Conservation (phyloP, 1,140 invertebrate species). For the Pentalonia nigronervosa region DNA sequence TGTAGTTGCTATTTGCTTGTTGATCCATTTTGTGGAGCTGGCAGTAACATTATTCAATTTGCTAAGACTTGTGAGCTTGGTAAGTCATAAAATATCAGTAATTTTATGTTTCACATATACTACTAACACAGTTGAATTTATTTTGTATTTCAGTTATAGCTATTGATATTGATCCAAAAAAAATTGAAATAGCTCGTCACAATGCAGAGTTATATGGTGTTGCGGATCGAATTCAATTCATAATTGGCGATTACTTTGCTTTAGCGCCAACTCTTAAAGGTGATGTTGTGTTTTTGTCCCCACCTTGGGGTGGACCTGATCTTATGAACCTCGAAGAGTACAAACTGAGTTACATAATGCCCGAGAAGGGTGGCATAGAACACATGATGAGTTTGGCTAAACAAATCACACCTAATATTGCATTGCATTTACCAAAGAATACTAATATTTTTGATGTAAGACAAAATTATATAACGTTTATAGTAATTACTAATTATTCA, state of each 20-base stretch:
- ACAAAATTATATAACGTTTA: neutral
- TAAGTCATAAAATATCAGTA: conserved; percentile 63
- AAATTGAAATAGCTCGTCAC: conserved; percentile 84
- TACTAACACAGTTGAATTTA: neutral
- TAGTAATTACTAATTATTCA: neutral
- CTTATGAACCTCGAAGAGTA: conserved; percentile 66
- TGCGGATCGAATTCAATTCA: conserved; percentile 89
- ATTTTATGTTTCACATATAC: neutral
- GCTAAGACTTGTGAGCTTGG: conserved; percentile 85
- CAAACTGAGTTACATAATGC: conserved; percentile 51
- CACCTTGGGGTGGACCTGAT: conserved; percentile 94
- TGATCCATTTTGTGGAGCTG: conserved; percentile 97
- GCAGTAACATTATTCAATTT: conserved; percentile 97
- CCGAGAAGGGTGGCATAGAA: conserved; percentile 64
- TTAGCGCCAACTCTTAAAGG: conserved; percentile 70
- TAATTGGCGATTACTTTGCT: conserved; percentile 87
- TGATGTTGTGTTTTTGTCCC: conserved; percentile 92
- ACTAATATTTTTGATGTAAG: conserved; percentile 83
- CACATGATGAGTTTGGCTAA: conserved; percentile 71
- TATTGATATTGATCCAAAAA: conserved; percentile 90
- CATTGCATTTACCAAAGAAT: conserved; percentile 90
- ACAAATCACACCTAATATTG: conserved; percentile 79
- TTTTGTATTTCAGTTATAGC: conserved; percentile 79
- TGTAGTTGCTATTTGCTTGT: conserved; percentile 82
- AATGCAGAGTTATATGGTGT: conserved; percentile 94